Conservation (phyloP, 2,797 vertebrate genomes). For the Martes flavigula region DNA sequence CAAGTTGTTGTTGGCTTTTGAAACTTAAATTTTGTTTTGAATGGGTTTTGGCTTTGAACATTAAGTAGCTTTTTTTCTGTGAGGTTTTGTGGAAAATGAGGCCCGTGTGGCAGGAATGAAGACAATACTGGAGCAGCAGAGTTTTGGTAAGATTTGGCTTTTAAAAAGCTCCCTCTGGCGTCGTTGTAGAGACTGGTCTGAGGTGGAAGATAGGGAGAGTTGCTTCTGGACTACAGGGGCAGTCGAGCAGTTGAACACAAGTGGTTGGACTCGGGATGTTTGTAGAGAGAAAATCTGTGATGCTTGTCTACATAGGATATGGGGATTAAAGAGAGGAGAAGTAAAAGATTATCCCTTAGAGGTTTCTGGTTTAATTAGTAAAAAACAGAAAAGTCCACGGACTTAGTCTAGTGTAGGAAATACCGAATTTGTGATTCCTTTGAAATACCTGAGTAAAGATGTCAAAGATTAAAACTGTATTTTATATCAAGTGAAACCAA, state of each 20-base stretch:
- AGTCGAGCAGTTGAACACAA: background rate
- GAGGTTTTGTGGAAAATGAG: background rate
- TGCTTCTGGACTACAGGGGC: background rate
- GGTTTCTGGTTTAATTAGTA: background rate
- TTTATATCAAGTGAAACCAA: background rate
- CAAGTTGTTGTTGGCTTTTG: conserved; percentile 12
- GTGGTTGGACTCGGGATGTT: background rate
- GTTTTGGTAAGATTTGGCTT: conserved; percentile 8
- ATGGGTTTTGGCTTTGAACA: conserved; percentile 20
- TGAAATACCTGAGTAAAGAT: background rate
- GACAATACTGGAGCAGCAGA: background rate
- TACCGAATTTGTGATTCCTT: background rate
- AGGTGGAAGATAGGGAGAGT: background rate
- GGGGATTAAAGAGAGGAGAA: background rate
- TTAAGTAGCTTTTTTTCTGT: background rate
- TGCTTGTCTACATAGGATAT: background rate
- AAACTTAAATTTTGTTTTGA: conserved; percentile 42
- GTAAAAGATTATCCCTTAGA: background rate
- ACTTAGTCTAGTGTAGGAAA: background rate
- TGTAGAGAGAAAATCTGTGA: conserved; percentile 17
- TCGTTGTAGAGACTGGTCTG: background rate
- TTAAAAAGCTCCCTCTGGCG: background rate
- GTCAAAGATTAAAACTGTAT: background rate
- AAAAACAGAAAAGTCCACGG: background rate
- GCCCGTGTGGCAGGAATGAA: background rate